phyloP scores from a whole-genome alignment of 2,888 invertebrate genomes.

The Xylophagus ater region DNA sequence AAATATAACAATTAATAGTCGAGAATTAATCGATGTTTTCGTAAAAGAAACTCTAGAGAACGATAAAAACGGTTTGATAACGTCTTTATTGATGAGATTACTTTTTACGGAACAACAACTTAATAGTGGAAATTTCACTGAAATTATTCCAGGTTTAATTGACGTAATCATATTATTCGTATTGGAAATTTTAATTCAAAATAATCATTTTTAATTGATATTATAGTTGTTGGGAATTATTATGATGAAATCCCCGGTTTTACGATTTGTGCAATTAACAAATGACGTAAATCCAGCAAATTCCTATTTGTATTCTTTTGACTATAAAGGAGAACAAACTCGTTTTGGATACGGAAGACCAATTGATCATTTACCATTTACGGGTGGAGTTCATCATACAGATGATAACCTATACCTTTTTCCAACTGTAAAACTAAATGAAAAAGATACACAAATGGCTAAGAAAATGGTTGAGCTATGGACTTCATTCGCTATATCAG shows the following conservation, averaged over 20 bases:
- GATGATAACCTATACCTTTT: constrained; percentile 52
- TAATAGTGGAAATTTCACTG: constrained; percentile 35
- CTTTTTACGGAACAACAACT: constrained; percentile 34
- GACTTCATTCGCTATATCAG: constrained; percentile 37
- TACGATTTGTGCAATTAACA: constrained; percentile 31
- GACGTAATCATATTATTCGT: constrained; percentile 37
- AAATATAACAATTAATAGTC: constrained; percentile 9
- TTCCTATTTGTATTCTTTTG: constrained; percentile 42
- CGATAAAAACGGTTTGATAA: constrained; percentile 29
- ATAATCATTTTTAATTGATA: not conserved
- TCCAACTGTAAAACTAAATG: constrained; percentile 28
- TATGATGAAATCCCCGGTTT: constrained; percentile 40
- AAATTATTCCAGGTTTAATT: constrained; percentile 39
- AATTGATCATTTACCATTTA: constrained; percentile 38
- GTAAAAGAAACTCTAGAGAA: constrained; percentile 23
- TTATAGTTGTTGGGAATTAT: constrained; percentile 32
- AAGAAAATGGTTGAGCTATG: constrained; percentile 40
- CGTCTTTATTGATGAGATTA: constrained; percentile 34
- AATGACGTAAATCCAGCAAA: constrained; percentile 23
- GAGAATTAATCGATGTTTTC: constrained; percentile 12
- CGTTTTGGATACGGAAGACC: constrained; percentile 39
- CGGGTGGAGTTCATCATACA: constrained; percentile 46
- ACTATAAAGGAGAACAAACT: constrained; percentile 38
- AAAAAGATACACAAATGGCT: constrained; percentile 34
- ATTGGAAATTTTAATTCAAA: not conserved